Evolutionary conservation across 2,797 vertebrate species (phyloP).

Genomic region (Tapirus indicus): DNA sequence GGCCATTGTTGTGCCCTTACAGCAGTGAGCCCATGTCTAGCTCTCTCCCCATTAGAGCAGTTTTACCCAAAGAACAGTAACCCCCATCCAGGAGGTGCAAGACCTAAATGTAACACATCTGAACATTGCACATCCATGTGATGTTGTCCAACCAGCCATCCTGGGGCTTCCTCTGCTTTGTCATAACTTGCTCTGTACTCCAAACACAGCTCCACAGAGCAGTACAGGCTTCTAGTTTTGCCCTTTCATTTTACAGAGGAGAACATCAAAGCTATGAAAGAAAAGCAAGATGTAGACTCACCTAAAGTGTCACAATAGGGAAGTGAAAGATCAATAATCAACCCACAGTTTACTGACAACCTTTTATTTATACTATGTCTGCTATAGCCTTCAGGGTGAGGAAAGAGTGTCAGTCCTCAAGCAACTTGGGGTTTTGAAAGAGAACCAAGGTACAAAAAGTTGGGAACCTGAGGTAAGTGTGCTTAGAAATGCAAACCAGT

Average conservation of each 20-base stretch:
- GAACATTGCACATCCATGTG: neutral
- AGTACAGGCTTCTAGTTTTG: neutral
- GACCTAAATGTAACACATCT: neutral
- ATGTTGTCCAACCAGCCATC: neutral
- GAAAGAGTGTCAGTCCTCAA: neutral
- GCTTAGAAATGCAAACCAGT: neutral
- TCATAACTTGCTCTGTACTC: neutral
- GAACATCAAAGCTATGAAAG: neutral
- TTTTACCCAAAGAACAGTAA: conserved; percentile 39
- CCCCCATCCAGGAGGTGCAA: neutral
- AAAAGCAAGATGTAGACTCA: conserved; percentile 22
- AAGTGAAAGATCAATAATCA: conserved; percentile 39
- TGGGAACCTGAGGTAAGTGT: neutral
- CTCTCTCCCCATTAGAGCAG: neutral
- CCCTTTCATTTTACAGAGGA: conserved; percentile 53
- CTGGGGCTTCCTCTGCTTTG: neutral
- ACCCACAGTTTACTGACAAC: neutral
- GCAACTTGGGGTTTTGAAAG: neutral
- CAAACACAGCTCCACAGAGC: neutral
- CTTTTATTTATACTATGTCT: conserved; percentile 27
- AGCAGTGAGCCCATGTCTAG: neutral
- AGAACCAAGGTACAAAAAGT: neutral
- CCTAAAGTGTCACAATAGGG: neutral
- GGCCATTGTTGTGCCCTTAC: neutral
- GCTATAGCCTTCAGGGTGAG: neutral